Base-by-base conservation (phyloP, 2,797 vertebrate genomes). In the Kryptopterus vitreolus region DNA sequence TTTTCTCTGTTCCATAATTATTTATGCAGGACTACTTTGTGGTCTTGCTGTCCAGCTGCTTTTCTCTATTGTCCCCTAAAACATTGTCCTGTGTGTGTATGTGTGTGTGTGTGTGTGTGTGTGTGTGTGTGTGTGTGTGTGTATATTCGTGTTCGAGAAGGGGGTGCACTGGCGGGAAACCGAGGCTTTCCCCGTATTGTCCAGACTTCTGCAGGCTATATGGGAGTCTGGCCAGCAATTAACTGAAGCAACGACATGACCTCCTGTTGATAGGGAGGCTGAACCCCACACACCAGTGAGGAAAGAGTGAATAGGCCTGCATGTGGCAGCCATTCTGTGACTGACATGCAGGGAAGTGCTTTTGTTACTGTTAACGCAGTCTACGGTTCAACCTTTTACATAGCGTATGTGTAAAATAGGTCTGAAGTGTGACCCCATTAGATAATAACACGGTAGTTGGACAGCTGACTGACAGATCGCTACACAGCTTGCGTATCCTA, bases 241-340 rank as follows among this genome's bases (percentile, higher is more conserved):
- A 91, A 92, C 89, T 87, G 87, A 83, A 86, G 87, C 89, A 90
- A 87, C 65, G 50, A 87, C 87, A 88, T 83, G 87, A 89, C 89
- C 90, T 92, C 90, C 92, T 92, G 92, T 92, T 92, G 89, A 86
- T 87, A 78, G n/a, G 16, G 57, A 81, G 73, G 76, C 4, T 69
- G 50, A 71, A 55, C 63, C 66, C 66, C 53, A 63, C 55, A 84
- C 35, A 43, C 12, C 15, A 33, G 58, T 68, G 12, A 26, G 53
- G 58, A 53, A 26, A 29, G 26, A 31, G 20, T 70, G 68, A 70
- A 70, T 79, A 68, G 70, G 6, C 46, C 57, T 38, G 71, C 20
- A 52, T 38, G 76, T 58, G 81, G 70, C 79, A 81, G 83, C 63
- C 84, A 87, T 86, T 86, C 79, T 86, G 88, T 87, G 84, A 85